Percentiles rank a stretch among this genome's conserved stretches.
These are phyloP conservation scores for Thereva nobilitata DNA, from an alignment of 2,888 invertebrate species.

Conservation along the genomic window DNA sequence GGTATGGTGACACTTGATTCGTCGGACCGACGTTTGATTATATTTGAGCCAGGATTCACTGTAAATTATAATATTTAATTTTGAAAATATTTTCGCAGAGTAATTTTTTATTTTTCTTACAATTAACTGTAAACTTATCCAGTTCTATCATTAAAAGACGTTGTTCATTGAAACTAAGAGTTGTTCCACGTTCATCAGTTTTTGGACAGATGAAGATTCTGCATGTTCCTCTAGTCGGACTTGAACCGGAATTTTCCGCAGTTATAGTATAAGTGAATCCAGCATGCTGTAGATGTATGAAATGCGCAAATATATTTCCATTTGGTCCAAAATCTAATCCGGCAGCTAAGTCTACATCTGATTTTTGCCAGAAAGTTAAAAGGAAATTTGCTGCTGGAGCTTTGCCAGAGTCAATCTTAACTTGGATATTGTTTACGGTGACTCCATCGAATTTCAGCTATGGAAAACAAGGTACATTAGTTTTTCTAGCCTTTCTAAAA, in stretches of 20 bases:
- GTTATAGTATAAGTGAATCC: slow-evolving; percentile 69
- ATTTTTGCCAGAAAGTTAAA: slow-evolving; percentile 78
- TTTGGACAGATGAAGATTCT: slow-evolving; percentile 71
- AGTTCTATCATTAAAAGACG: slow-evolving; percentile 68
- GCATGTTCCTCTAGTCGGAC: slow-evolving; percentile 63
- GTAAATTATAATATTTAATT: background rate
- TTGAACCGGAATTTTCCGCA: slow-evolving; percentile 62
- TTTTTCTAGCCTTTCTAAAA: slow-evolving; percentile 13
- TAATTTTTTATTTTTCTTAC: slow-evolving; percentile 59
- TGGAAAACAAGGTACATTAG: background rate
- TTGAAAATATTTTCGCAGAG: background rate
- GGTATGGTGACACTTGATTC: slow-evolving; percentile 82
- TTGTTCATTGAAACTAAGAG: slow-evolving; percentile 64
- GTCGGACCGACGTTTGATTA: slow-evolving; percentile 66
- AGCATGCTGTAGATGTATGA: slow-evolving; percentile 78
- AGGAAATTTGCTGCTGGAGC: slow-evolving; percentile 61
- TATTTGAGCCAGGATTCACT: slow-evolving; percentile 73
- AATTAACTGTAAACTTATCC: slow-evolving; percentile 66
- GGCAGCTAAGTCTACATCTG: slow-evolving; percentile 76
- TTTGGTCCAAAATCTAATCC: slow-evolving; percentile 79
- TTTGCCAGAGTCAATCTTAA: slow-evolving; percentile 46
- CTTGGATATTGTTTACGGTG: slow-evolving; percentile 46
- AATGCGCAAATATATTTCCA: slow-evolving; percentile 71
- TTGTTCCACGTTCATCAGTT: slow-evolving; percentile 66
- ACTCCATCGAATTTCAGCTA: slow-evolving; percentile 39